These are phyloP conservation scores for Polyodon spathula DNA, from an alignment of 2,113 vertebrate species.

Conservation along the genomic window DNA sequence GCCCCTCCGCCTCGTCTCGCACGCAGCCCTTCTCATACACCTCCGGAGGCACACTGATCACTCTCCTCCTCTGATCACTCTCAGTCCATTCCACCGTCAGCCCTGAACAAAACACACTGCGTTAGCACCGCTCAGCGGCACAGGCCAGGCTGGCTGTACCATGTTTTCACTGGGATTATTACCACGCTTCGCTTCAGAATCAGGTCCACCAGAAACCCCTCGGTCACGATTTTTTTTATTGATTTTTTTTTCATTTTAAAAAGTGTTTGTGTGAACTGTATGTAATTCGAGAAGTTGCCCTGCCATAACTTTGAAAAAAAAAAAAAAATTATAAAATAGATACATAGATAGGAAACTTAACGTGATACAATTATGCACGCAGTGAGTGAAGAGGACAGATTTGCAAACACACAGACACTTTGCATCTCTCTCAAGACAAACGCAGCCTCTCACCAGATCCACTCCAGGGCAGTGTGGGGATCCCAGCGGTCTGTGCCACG, in stretches of 20 bases:
- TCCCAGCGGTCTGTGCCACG: slow-evolving; percentile 93
- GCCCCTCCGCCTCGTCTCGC: slow-evolving; percentile 76
- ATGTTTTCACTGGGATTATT: too few relatives aligned
- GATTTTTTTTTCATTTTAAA: too few relatives aligned
- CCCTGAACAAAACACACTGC: slow-evolving; percentile 53
- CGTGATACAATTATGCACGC: too few relatives aligned
- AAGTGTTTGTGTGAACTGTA: too few relatives aligned
- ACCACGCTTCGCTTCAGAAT: not conserved
- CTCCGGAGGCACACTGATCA: slow-evolving; percentile 77
- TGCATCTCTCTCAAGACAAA: not conserved
- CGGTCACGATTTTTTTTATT: too few relatives aligned
- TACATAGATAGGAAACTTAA: too few relatives aligned
- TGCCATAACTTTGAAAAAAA: too few relatives aligned
- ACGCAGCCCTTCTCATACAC: slow-evolving; percentile 86
- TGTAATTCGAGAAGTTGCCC: too few relatives aligned
- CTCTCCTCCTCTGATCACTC: slow-evolving; percentile 70
- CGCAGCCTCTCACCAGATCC: slow-evolving; percentile 64
- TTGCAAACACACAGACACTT: slow-evolving; percentile 1
- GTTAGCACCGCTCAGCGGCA: not conserved
- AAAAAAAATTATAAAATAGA: too few relatives aligned
- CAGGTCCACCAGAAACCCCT: not conserved
- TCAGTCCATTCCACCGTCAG: slow-evolving; percentile 86
- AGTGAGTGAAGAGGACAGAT: too few relatives aligned
- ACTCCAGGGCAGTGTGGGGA: slow-evolving; percentile 94
- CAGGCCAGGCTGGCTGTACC: not conserved